Evolutionary conservation across 53 echinoderm and acorn worm genomes (phyloP).

Genomic region (Crossaster papposus): DNA sequence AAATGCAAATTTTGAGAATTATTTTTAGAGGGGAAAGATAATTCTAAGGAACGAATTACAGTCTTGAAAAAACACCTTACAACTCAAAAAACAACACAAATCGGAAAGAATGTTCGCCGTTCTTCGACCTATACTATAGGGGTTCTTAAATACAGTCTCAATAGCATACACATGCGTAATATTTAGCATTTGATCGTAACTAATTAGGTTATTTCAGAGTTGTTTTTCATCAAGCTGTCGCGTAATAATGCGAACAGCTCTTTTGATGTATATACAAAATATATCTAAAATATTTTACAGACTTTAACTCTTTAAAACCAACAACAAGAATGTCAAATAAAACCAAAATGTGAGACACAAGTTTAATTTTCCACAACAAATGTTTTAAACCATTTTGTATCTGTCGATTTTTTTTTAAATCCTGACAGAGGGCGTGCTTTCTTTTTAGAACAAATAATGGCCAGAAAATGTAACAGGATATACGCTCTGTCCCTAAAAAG

Average conservation of each 20-base stretch:
- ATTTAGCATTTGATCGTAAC: not conserved
- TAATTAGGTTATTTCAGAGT: not conserved
- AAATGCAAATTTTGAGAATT: too few species aligned
- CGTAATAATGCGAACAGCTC: not conserved
- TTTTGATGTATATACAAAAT: constrained; percentile 32
- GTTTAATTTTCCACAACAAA: not conserved
- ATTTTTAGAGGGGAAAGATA: too few species aligned
- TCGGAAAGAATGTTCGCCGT: not conserved
- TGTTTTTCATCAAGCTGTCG: not conserved
- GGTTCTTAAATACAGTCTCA: not conserved
- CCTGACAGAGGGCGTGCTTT: too few species aligned
- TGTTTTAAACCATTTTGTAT: too few species aligned
- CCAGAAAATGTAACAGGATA: not conserved
- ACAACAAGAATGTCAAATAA: not conserved
- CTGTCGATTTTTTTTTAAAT: too few species aligned
- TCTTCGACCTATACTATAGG: too few species aligned
- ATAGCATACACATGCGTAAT: not conserved
- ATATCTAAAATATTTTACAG: constrained; percentile 31
- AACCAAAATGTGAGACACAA: not conserved
- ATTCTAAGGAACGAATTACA: too few species aligned
- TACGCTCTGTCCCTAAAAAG: not conserved
- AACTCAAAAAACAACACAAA: not conserved
- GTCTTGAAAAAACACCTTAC: too few species aligned
- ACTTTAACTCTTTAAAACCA: not conserved
- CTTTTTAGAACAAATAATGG: too few species aligned